A percentile compares a stretch with the other conserved stretches of the same genome.
These are phyloP conservation scores for Lepeophtheirus nordmannii DNA, from an alignment of 2,888 invertebrate genomes.

Conservation along the genomic window DNA sequence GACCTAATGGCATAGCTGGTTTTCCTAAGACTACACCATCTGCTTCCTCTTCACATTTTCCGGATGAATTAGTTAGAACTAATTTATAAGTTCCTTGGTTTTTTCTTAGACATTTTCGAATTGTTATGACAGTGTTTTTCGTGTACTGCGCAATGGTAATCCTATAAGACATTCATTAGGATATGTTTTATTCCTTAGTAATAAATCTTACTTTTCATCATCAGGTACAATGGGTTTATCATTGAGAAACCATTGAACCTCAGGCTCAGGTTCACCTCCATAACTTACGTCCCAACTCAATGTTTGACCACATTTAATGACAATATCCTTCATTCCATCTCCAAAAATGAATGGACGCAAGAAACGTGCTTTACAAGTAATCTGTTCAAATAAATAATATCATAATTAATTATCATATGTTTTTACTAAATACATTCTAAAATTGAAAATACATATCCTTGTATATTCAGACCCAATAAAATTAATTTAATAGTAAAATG, in stretches of 20 bases:
- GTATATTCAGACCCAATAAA: no score
- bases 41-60: conserved; percentile 73
- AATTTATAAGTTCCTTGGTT: conserved; percentile 83
- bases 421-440: not conserved
- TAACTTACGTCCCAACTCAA: conserved; percentile 84
- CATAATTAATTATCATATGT: not conserved
- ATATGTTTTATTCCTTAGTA: not conserved
- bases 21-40: conserved; percentile 90
- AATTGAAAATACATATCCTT: no score
- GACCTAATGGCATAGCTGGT: conserved; percentile 66
- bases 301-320: conserved; percentile 88
- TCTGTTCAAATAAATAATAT: not conserved
- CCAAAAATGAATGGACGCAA: conserved; percentile 89
- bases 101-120: conserved; percentile 58
- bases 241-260: conserved; percentile 72
- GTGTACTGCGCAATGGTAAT: not conserved
- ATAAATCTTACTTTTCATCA: not conserved
- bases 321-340: conserved; percentile 63
- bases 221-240: conserved; percentile 46
- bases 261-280: conserved; percentile 91
- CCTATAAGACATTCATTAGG: not conserved
- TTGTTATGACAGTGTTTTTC: conserved; percentile 60
- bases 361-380: conserved; percentile 7
- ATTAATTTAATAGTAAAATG: no score
- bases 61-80: conserved; percentile 78